Conservation (phyloP, 2,113 vertebrate species). For the Ranitomeya imitator region DNA sequence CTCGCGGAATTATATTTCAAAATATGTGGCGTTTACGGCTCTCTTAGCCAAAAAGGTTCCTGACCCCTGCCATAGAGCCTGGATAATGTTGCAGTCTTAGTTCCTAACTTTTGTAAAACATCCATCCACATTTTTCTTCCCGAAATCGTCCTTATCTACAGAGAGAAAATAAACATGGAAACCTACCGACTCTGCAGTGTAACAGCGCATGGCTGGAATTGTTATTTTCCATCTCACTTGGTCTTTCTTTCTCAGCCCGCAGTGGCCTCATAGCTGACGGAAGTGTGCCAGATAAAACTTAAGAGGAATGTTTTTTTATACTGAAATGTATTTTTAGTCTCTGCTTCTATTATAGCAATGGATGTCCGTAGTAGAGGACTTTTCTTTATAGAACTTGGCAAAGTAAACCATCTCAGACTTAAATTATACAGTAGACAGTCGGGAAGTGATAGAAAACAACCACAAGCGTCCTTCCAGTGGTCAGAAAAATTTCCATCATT, state of each 20-base stretch:
- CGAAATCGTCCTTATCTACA: background rate
- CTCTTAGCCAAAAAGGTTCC: no score
- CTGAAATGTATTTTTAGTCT: conserved; percentile 44
- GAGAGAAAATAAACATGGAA: background rate
- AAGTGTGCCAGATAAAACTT: conserved; percentile 42
- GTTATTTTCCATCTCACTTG: conserved; percentile 35
- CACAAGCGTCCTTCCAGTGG: conserved; percentile 2
- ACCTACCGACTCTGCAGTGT: conserved; percentile 9
- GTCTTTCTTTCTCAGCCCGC: conserved; percentile 5
- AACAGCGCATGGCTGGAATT: background rate
- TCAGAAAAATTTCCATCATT: background rate
- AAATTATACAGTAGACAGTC: conserved; percentile 1
- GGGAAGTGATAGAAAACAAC: background rate
- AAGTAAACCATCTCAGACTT: background rate
- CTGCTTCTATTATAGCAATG: conserved; percentile 17
- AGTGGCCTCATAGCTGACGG: conserved; percentile 17
- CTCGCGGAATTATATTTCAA: no score
- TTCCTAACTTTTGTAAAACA: background rate
- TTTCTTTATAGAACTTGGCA: conserved; percentile 15
- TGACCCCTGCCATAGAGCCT: background rate
- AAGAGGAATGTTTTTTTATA: conserved; percentile 41
- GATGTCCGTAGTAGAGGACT: background rate
- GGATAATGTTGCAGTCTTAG: background rate
- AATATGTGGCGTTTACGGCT: no score
- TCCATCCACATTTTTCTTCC: background rate